phyloP scores from a whole-genome alignment of 37 sponge, comb jelly and placozoan species.

The Bolinopsis microptera region DNA sequence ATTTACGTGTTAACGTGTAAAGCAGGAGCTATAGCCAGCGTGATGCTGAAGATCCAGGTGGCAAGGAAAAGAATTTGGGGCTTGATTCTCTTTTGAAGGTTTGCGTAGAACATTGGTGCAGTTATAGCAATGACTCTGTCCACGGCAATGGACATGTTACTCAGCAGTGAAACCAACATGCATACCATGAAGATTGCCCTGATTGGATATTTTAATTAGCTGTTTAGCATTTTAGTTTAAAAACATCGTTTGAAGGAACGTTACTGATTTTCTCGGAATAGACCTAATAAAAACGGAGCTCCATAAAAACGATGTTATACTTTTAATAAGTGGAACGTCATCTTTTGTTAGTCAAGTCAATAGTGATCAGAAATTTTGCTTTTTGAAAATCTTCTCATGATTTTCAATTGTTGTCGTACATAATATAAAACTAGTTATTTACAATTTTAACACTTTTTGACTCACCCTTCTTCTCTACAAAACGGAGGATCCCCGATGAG shows the following conservation, averaged over 20 bases:
- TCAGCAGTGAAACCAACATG: conserved; percentile 25
- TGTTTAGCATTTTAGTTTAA: neutral
- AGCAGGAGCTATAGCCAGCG: neutral
- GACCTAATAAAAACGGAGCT: neutral
- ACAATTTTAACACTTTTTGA: too few relatives aligned
- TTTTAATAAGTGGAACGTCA: too few relatives aligned
- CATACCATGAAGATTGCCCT: neutral
- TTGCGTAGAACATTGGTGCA: conserved; percentile 7
- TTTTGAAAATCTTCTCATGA: too few relatives aligned
- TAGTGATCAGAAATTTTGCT: too few relatives aligned
- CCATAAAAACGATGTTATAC: too few relatives aligned
- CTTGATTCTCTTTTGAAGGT: neutral
- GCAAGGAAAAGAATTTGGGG: neutral
- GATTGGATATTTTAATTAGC: neutral
- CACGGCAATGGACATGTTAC: neutral
- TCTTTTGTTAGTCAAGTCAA: too few relatives aligned
- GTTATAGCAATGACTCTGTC: neutral
- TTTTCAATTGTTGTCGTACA: too few relatives aligned
- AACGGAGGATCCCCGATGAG: neutral
- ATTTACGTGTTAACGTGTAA: neutral
- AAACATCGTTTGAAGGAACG: neutral
- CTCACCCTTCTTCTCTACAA: neutral
- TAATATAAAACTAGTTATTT: too few relatives aligned
- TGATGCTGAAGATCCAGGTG: neutral
- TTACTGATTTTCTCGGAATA: neutral